These are phyloP conservation scores for Capromys pilorides DNA, from an alignment of 2,797 vertebrate species.

Conservation along the genomic window DNA sequence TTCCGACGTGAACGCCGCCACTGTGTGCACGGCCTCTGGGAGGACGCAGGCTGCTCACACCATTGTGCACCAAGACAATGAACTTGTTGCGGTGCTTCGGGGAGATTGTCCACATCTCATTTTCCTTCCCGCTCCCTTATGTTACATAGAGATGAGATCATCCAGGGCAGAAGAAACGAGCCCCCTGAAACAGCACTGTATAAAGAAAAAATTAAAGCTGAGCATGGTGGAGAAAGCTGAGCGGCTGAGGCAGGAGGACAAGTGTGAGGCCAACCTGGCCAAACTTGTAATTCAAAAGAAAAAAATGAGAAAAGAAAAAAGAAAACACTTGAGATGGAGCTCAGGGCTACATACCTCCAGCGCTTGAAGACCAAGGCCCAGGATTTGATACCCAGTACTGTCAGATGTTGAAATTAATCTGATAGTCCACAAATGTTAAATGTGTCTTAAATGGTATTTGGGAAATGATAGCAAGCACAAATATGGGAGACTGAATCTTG, in stretches of 20 bases:
- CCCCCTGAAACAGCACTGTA: background rate
- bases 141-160: background rate
- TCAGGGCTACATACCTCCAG: background rate
- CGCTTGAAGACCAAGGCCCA: background rate
- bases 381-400: background rate
- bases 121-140: background rate
- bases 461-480: background rate
- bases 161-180: background rate
- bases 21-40: background rate
- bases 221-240: background rate
- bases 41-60: background rate
- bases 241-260: background rate
- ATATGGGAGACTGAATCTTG: background rate
- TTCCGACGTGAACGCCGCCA: background rate
- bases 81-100: background rate
- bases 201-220: background rate
- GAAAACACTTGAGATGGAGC: background rate
- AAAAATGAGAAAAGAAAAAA: background rate
- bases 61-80: constrained; percentile 33
- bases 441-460: background rate
- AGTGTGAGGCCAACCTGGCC: background rate
- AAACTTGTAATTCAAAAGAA: background rate
- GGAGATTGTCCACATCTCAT: background rate
- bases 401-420: background rate
- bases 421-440: background rate